Evolutionary conservation across 2,797 vertebrate species (phyloP), one percentile per base, ranked within the genome.

Genomic region (Channa striata): DNA sequence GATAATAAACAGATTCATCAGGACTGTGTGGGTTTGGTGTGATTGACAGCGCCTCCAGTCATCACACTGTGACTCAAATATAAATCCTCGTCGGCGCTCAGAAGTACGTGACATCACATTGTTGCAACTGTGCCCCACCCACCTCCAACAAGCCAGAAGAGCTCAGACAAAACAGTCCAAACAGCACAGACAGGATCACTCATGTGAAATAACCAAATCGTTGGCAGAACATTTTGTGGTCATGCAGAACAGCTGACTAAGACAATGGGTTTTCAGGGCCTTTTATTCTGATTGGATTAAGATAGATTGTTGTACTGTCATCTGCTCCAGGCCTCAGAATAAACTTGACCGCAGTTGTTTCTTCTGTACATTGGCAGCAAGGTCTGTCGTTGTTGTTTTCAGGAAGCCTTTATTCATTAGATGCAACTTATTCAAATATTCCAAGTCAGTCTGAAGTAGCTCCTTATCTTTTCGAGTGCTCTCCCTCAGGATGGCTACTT

Each of bases 371-470:
- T 11, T n/a, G 50, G 57, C 40, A 60, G 39, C 19, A 6, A 11
- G 48, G 53, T 33, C 61, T 48, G 46, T 67, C 49, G n/a, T n/a
- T 47, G 48, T 39, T 81, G 61, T 73, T 61, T 77, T 72, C 37
- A 19, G 51, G 47, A 46, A 50, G 1, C 33, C 40, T 68, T 59
- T 61, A 19, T 74, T 83, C 61, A 76, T 70, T 73, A 54, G 68
- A 58, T 48, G 46, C 49, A 64, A 59, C 67, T 80, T 68, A 80
- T 84, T 84, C 62, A 59, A 81, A 82, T 69, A 79, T 59, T 78
- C 52, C 2, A 63, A 83, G 74, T 70, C 56, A 76, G 51, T 60
- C 25, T 39, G 44, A 79, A 71, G 72, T 60, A 60, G 56, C 66
- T 59, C 21, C 40, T 74, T 77, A 70, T 81, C 77, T 81, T 70